Conservation (phyloP, 2,113 vertebrate species). For the Lycaon pictus region DNA sequence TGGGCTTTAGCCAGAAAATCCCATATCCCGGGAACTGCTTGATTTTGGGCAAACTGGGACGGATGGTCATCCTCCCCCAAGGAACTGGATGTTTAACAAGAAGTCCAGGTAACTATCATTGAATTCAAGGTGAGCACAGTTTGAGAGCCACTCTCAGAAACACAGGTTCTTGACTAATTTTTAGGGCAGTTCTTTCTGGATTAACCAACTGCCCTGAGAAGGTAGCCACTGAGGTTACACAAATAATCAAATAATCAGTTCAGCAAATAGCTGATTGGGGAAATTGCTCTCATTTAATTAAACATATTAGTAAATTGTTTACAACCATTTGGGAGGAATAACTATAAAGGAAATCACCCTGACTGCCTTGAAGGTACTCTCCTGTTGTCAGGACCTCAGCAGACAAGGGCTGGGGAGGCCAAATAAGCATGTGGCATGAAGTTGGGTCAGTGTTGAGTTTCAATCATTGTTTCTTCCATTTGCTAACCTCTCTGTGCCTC, state of each 20-base stretch:
- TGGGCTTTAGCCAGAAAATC: not conserved
- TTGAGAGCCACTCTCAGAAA: not conserved
- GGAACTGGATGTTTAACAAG: not conserved
- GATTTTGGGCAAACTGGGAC: not conserved
- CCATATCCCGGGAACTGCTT: not conserved
- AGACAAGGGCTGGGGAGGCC: not conserved
- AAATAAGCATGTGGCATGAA: not conserved
- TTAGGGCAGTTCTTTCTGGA: not conserved
- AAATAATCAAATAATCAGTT: not conserved
- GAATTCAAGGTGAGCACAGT: not conserved
- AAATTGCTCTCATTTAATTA: not conserved
- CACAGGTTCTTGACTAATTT: not conserved
- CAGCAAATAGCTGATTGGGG: not conserved
- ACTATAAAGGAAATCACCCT: not conserved
- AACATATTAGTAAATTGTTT: not conserved
- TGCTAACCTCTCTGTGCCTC: slow-evolving; percentile 15
- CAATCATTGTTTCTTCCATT: not conserved
- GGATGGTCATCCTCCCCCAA: not conserved
- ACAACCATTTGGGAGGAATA: not conserved
- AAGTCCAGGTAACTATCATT: not conserved
- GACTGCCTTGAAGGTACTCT: not conserved
- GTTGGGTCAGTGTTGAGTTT: not conserved
- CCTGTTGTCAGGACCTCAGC: slow-evolving; percentile 14
- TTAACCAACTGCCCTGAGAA: not conserved
- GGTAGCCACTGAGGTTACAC: not conserved